phyloP scores from a whole-genome alignment of 2,888 invertebrate genomes.

The Leptopilina syphax region DNA sequence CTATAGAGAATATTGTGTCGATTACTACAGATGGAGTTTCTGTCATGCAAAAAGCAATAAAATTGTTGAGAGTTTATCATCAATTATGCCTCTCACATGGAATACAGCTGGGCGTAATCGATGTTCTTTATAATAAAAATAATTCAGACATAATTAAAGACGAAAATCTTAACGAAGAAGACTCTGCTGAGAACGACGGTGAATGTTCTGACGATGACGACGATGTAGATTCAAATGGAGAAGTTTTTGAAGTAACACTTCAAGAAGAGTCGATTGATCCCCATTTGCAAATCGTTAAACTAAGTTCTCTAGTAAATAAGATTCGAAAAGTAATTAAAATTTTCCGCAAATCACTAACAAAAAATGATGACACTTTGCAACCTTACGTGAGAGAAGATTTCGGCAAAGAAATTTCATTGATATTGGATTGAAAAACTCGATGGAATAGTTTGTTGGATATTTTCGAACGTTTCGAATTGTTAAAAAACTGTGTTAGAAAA shows the following conservation, averaged over 20 bases:
- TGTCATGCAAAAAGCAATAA: slow-evolving; percentile 9
- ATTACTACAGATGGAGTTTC: too few species aligned
- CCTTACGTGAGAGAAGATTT: slow-evolving; percentile 36
- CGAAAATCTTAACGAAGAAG: too few species aligned
- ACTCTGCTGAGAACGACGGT: too few species aligned
- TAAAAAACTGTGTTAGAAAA: slow-evolving; percentile 38
- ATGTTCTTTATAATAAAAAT: slow-evolving; percentile 40
- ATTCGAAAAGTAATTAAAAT: slow-evolving; percentile 40
- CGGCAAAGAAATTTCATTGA: slow-evolving; percentile 30
- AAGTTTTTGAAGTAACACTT: too few species aligned
- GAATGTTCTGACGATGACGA: too few species aligned
- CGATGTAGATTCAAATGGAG: too few species aligned
- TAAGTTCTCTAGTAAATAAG: slow-evolving; percentile 28
- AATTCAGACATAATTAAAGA: too few species aligned
- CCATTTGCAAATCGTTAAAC: background rate
- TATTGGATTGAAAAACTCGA: slow-evolving; percentile 42
- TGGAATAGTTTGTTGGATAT: slow-evolving; percentile 43
- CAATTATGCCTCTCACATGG: slow-evolving; percentile 61
- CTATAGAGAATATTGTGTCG: too few species aligned
- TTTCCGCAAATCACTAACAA: slow-evolving; percentile 42
- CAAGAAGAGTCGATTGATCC: background rate
- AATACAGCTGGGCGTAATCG: slow-evolving; percentile 45
- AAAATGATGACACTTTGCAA: slow-evolving; percentile 33
- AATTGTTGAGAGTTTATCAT: slow-evolving; percentile 35
- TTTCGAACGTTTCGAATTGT: slow-evolving; percentile 31